phyloP scores from a whole-genome alignment of 2,888 invertebrate genomes.

The Drosophila histrio region DNA sequence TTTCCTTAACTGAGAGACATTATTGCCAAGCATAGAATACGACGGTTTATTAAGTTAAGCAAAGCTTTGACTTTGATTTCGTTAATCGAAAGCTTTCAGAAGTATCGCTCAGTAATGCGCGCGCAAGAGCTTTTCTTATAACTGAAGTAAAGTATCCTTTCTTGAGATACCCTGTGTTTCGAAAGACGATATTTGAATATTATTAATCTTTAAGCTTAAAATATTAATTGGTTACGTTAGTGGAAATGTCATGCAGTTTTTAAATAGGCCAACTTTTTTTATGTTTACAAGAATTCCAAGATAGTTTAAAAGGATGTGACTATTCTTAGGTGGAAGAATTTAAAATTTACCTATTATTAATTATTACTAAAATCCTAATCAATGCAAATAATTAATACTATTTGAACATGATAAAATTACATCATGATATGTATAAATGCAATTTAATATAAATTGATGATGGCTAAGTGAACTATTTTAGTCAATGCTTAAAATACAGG shows the following conservation, averaged over 20 bases:
- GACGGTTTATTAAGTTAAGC: not conserved
- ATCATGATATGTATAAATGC: too few relatives aligned
- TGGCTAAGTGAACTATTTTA: not conserved
- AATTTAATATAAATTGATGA: too few relatives aligned
- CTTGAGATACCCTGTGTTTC: not conserved
- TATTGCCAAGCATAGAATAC: not conserved
- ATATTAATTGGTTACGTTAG: not conserved
- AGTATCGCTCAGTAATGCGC: not conserved
- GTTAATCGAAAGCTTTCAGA: not conserved
- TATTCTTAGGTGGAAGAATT: not conserved
- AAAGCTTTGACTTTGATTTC: not conserved
- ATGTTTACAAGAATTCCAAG: not conserved
- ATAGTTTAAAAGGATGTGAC: not conserved
- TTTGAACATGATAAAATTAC: too few relatives aligned
- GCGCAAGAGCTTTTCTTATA: slow-evolving; percentile 10
- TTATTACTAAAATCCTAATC: too few relatives aligned
- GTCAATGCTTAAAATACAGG: not conserved
- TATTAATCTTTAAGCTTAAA: not conserved
- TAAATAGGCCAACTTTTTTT: not conserved
- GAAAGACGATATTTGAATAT: not conserved
- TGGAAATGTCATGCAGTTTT: not conserved
- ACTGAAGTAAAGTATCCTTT: not conserved
- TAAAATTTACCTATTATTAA: not conserved
- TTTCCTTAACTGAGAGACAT: not conserved
- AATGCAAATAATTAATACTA: too few relatives aligned